A percentile compares a stretch with the other conserved stretches of the same genome.
Evolutionary conservation across 2,797 vertebrate species (phyloP).

Genomic region (Monodelphis domestica): DNA sequence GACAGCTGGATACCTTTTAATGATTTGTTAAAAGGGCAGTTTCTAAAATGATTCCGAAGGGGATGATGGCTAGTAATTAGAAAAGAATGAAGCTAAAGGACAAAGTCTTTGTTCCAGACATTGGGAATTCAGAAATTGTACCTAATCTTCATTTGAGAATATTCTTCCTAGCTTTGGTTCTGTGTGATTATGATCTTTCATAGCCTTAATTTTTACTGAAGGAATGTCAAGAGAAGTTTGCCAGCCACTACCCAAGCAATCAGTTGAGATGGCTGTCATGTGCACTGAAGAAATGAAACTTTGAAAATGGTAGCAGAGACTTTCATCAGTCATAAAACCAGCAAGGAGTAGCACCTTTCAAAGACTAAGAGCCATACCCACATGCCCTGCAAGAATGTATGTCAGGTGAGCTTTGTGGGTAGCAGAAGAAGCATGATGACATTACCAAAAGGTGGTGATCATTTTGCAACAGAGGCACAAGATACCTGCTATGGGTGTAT

Average conservation of each 20-base stretch:
- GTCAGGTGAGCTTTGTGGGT: neutral
- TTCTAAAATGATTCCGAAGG: neutral
- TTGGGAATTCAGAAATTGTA: neutral
- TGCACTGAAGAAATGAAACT: neutral
- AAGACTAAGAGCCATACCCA: neutral
- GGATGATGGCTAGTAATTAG: neutral
- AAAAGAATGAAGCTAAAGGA: neutral
- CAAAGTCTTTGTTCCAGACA: neutral
- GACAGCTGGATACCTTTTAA: neutral
- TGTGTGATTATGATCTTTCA: no score
- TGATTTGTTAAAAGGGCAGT: neutral
- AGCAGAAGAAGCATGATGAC: neutral
- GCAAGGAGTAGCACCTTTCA: neutral
- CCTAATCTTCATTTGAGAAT: neutral
- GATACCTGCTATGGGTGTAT: neutral
- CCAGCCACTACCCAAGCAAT: neutral
- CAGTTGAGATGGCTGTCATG: neutral
- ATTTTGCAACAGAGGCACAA: neutral
- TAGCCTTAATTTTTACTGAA: neutral
- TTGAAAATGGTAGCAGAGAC: neutral
- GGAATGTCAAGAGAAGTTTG: neutral
- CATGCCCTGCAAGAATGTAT: neutral
- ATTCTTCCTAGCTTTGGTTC: no score
- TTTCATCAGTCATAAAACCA: neutral
- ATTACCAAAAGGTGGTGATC: neutral